Evolutionary conservation across 2,113 vertebrate species (phyloP).

Genomic region (Alligator sinensis): DNA sequence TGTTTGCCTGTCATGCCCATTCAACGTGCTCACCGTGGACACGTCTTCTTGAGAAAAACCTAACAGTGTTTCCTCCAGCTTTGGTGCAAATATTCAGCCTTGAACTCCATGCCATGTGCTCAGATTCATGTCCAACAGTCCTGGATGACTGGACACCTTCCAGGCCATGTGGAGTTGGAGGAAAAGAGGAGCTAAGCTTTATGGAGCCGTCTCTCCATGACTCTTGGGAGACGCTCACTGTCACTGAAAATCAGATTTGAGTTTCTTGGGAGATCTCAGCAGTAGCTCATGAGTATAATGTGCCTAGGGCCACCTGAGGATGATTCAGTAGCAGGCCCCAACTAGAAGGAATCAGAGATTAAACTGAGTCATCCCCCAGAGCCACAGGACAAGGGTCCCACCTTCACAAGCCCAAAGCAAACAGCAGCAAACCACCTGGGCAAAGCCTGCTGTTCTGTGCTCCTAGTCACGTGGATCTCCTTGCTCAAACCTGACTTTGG

Average conservation of each 20-base stretch:
- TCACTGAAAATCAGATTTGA: neutral
- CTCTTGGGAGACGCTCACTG: neutral
- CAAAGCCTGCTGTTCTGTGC: too few species aligned
- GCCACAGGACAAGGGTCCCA: too few species aligned
- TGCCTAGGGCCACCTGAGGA: too few species aligned
- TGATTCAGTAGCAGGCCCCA: too few species aligned
- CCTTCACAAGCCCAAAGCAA: too few species aligned
- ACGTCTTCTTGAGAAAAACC: neutral
- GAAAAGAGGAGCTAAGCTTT: neutral
- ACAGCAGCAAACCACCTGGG: too few species aligned
- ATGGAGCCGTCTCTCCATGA: neutral
- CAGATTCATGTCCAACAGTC: fast-evolving
- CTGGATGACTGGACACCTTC: neutral
- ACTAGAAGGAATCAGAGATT: too few species aligned
- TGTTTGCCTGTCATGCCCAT: neutral
- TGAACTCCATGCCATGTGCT: neutral
- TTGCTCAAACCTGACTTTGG: too few species aligned
- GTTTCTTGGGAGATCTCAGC: fast-evolving
- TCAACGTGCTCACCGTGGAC: neutral
- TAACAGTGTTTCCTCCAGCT: neutral
- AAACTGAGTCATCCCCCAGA: too few species aligned
- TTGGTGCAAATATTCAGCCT: neutral
- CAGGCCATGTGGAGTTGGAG: neutral
- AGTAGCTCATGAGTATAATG: too few species aligned
- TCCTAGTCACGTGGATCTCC: too few species aligned